Percentiles rank a stretch among this genome's conserved stretches.
Conservation (phyloP, 1,140 invertebrate genomes). For the Brachionus plicatilis region DNA sequence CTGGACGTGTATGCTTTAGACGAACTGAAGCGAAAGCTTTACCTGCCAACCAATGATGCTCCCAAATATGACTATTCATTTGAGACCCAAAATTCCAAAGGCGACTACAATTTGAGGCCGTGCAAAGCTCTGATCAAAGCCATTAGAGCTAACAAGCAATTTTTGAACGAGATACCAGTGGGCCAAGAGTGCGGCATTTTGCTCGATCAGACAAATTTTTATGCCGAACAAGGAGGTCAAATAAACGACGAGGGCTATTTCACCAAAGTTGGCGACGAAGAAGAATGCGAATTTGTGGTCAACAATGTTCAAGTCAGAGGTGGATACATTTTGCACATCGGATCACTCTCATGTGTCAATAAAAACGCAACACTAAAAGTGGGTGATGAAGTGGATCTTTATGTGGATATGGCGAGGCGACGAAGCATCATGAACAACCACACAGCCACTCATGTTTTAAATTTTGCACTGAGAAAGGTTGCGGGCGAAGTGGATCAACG, state of each 20-base stretch:
- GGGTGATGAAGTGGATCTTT: slow-evolving; percentile 75
- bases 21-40: slow-evolving; percentile 70
- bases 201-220: slow-evolving; percentile 81
- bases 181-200: slow-evolving; percentile 87
- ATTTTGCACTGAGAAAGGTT: slow-evolving; percentile 83
- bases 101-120: slow-evolving; percentile 55
- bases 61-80: slow-evolving; percentile 68
- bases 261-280: slow-evolving; percentile 63
- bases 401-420: slow-evolving; percentile 69
- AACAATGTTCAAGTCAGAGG: slow-evolving; percentile 91
- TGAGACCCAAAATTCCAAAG: neutral
- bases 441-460: slow-evolving; percentile 93
- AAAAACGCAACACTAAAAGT: slow-evolving; percentile 59
- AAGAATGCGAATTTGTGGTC: slow-evolving; percentile 65
- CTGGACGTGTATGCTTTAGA: slow-evolving; percentile 92
- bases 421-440: slow-evolving; percentile 89
- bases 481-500: slow-evolving; percentile 85
- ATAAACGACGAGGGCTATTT: slow-evolving; percentile 94
- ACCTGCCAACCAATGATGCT: slow-evolving; percentile 80
- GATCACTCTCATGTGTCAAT: slow-evolving; percentile 60
- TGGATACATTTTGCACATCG: slow-evolving; percentile 90
- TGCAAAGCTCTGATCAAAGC: slow-evolving; percentile 59
- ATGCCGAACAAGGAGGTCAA: slow-evolving; percentile 95
- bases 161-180: slow-evolving; percentile 73
- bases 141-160: slow-evolving; percentile 70